phyloP scores from a whole-genome alignment of 2,113 vertebrate species.

The Natator depressus region DNA sequence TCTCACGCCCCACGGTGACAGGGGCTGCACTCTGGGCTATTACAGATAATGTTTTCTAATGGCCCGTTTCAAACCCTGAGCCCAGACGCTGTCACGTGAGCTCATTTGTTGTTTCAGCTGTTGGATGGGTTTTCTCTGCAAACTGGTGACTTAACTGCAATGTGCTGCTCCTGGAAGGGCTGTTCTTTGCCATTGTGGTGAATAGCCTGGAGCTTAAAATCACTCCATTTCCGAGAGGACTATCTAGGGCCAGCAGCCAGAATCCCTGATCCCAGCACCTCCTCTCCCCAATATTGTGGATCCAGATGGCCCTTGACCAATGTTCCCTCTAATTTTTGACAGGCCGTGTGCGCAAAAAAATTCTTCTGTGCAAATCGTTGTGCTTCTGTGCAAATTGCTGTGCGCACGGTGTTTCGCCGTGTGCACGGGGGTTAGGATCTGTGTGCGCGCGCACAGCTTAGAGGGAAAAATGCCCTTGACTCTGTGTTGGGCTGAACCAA shows the following conservation, averaged over 20 bases:
- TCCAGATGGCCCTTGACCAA: too few relatives aligned
- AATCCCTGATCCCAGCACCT: neutral
- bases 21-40: neutral
- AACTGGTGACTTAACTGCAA: neutral
- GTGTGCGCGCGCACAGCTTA: too few relatives aligned
- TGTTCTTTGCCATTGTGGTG: constrained; percentile 17
- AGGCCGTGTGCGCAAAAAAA: too few relatives aligned
- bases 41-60: neutral
- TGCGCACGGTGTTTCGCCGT: too few relatives aligned
- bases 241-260: neutral
- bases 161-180: neutral
- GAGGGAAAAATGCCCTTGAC: too few relatives aligned
- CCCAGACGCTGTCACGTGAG: neutral
- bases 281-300: neutral
- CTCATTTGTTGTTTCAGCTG: neutral
- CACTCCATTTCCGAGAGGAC: neutral
- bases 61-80: neutral
- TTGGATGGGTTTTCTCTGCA: neutral
- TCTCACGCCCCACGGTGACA: neutral
- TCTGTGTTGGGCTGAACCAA: neutral
- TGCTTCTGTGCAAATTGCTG: too few relatives aligned
- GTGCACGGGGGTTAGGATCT: too few relatives aligned
- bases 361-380: too few relatives aligned
- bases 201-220: neutral
- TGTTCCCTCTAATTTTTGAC: too few relatives aligned